A percentile compares a stretch with the other conserved stretches of the same genome.
Conservation (phyloP, 37 sponge, comb jelly and placozoan genomes). For the Chondrilla cf. caribensis region DNA sequence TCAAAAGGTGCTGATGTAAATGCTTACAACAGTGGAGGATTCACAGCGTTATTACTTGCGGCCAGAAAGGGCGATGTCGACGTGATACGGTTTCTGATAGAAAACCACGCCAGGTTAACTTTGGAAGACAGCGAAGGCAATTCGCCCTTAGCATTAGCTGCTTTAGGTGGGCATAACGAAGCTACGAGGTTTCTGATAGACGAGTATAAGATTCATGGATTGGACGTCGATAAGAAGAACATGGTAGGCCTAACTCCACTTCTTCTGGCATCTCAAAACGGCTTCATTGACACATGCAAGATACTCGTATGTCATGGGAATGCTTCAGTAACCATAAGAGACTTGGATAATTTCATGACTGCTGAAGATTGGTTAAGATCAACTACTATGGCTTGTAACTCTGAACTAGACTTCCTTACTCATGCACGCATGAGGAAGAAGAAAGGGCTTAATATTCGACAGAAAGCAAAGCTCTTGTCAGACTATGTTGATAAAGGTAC, state of each 20-base stretch:
- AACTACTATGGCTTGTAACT: not conserved
- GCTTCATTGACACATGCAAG: constrained; percentile 48
- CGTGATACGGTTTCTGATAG: constrained; percentile 11
- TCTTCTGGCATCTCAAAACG: constrained; percentile 52
- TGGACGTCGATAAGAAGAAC: constrained; percentile 62
- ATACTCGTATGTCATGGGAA: constrained; percentile 57
- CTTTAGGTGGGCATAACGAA: constrained; percentile 39
- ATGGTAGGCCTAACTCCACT: constrained; percentile 76
- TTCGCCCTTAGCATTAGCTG: constrained; percentile 51
- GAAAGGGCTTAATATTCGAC: not conserved
- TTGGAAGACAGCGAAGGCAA: constrained; percentile 64
- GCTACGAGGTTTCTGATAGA: constrained; percentile 34
- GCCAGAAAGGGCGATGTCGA: constrained; percentile 34
- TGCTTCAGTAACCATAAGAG: constrained; percentile 68
- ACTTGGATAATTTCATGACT: constrained; percentile 74
- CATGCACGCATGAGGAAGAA: constrained; percentile 1
- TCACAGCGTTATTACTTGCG: constrained; percentile 61
- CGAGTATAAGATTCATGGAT: not conserved
- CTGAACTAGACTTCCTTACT: constrained; percentile 46
- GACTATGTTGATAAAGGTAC: constrained; percentile 38
- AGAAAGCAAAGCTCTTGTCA: constrained; percentile 47
- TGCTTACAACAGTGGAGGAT: constrained; percentile 44
- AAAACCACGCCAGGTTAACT: constrained; percentile 7
- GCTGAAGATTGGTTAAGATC: constrained; percentile 66
- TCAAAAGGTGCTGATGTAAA: constrained; percentile 53